These are phyloP conservation scores for Labeo calbasu DNA, from an alignment of 2,797 vertebrate genomes.

Conservation along the genomic window DNA sequence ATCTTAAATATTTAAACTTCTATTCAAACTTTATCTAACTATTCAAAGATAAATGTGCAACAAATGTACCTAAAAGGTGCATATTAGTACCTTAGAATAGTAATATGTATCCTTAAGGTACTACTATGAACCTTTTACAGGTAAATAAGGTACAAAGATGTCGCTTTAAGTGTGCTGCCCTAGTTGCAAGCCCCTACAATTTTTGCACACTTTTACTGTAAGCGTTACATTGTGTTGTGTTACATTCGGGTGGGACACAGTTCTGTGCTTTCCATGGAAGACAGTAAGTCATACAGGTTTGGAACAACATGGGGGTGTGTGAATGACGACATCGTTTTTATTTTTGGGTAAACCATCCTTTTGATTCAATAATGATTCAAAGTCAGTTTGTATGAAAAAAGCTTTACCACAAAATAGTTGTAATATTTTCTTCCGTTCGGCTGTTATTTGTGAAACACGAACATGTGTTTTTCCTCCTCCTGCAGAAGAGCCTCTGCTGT, in stretches of 20 bases:
- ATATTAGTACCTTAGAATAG: background rate
- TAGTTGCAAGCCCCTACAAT: background rate
- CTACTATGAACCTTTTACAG: background rate
- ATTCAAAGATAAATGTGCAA: background rate
- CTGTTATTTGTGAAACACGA: background rate
- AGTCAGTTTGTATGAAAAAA: background rate
- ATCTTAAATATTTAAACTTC: background rate
- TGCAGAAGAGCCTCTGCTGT: conserved; percentile 57
- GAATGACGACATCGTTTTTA: background rate
- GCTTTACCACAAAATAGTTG: background rate
- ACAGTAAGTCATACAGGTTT: background rate
- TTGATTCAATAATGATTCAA: background rate
- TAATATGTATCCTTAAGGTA: background rate
- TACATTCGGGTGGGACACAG: background rate
- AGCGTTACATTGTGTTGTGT: background rate
- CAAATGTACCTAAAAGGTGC: background rate
- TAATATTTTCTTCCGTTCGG: background rate
- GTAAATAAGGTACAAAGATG: background rate
- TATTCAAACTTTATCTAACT: no score
- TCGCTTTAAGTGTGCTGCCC: background rate
- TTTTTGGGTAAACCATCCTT: background rate
- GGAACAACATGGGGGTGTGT: background rate
- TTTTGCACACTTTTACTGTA: background rate
- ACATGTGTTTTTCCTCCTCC: background rate
- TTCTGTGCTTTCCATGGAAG: background rate